phyloP scores from a whole-genome alignment of 1,140 invertebrate species.

The Ips nitidus region DNA sequence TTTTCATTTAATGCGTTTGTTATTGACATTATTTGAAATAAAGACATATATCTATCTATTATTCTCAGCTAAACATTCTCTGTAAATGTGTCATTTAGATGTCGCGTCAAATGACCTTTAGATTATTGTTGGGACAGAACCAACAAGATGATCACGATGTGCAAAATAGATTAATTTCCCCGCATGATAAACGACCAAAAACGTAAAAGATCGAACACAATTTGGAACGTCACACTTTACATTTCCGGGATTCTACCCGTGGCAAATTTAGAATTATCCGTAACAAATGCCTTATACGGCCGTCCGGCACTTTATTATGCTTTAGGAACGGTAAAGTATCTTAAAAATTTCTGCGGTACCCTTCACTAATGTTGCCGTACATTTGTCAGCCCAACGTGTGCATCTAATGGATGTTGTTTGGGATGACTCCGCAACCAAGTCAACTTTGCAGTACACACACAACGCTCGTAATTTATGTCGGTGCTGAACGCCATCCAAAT shows the following conservation, averaged over 20 bases:
- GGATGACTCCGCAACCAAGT: slow-evolving; percentile 7
- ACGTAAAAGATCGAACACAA: slow-evolving; percentile 26
- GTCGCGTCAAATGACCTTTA: too few relatives aligned
- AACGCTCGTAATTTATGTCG: background rate
- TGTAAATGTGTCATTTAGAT: too few relatives aligned
- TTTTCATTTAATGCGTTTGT: too few relatives aligned
- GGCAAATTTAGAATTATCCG: slow-evolving; percentile 31
- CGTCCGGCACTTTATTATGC: slow-evolving; percentile 31
- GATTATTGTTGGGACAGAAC: too few relatives aligned
- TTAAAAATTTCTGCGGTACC: slow-evolving; percentile 25
- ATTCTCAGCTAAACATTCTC: too few relatives aligned
- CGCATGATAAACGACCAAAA: slow-evolving; percentile 22
- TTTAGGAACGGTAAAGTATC: slow-evolving; percentile 29
- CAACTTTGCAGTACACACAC: background rate
- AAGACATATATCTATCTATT: too few relatives aligned
- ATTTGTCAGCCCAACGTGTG: slow-evolving; percentile 24
- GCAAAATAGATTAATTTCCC: background rate
- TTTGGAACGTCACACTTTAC: slow-evolving; percentile 30
- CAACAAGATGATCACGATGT: too few relatives aligned
- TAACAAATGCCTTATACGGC: slow-evolving; percentile 30
- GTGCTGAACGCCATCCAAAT: background rate
- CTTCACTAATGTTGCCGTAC: slow-evolving; percentile 29
- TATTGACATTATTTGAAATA: too few relatives aligned
- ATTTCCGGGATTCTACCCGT: slow-evolving; percentile 33
- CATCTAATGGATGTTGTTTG: slow-evolving; percentile 8